Evolutionary conservation across 1,140 invertebrate genomes (phyloP).

Genomic region (Heliothis virescens): DNA sequence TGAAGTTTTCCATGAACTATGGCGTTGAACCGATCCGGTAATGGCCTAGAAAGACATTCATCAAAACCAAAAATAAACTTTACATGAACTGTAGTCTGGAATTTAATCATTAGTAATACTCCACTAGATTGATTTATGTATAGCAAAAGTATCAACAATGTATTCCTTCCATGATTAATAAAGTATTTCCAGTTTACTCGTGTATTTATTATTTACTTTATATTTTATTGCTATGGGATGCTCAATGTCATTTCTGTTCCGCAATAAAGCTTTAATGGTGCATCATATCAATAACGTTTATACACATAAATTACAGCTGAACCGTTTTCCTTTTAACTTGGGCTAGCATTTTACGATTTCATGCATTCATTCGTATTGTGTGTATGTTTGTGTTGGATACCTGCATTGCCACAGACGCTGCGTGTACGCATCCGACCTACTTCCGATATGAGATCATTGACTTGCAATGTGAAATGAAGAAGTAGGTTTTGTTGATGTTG

Average conservation of each 20-base stretch:
- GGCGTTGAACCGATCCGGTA: too few species aligned
- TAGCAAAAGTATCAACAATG: background rate
- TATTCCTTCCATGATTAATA: slow-evolving; percentile 4
- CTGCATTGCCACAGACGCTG: background rate
- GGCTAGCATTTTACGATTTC: background rate
- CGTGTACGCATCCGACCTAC: slow-evolving; percentile 39
- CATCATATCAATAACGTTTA: slow-evolving; percentile 24
- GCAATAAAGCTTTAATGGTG: slow-evolving; percentile 24
- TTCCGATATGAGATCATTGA: slow-evolving; percentile 43
- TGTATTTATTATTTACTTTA: slow-evolving; percentile 15
- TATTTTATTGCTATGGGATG: slow-evolving; percentile 7
- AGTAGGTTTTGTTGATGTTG: slow-evolving; percentile 41
- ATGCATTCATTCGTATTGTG: background rate
- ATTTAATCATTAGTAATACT: background rate
- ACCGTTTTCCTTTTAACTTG: background rate
- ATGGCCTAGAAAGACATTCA: too few species aligned
- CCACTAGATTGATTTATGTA: background rate
- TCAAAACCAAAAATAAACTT: too few species aligned
- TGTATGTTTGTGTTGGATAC: slow-evolving; percentile 7
- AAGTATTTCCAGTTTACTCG: background rate
- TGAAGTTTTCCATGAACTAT: background rate
- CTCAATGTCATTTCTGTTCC: slow-evolving; percentile 10
- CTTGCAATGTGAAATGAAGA: slow-evolving; percentile 43
- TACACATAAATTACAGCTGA: background rate
- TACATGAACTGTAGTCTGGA: background rate